Conservation (phyloP, 1,140 invertebrate genomes). For the Platorchestia sp. region DNA sequence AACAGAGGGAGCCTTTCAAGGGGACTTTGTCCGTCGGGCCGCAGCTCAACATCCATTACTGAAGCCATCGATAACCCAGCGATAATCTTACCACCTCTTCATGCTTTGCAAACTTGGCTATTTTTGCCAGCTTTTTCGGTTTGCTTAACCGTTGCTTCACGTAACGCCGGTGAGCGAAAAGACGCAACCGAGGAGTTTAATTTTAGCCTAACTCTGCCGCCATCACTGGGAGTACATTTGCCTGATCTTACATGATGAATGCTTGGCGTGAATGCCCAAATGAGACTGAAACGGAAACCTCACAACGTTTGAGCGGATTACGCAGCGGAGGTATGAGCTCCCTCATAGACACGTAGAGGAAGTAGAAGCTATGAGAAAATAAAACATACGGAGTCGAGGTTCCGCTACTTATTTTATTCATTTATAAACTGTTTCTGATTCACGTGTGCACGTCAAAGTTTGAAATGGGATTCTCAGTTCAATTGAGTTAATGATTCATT, state of each 20-base stretch:
- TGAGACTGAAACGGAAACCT: constrained; percentile 38
- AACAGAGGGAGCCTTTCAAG: constrained; percentile 55
- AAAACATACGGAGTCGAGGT: background rate
- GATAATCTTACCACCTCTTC: constrained; percentile 49
- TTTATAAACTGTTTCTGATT: background rate
- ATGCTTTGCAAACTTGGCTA: constrained; percentile 30
- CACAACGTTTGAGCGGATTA: background rate
- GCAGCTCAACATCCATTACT: constrained; percentile 28
- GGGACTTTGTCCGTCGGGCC: constrained; percentile 37
- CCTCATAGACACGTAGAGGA: background rate
- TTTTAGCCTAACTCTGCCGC: background rate
- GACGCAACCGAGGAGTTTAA: background rate
- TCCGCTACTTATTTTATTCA: background rate
- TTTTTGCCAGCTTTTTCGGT: constrained; percentile 13
- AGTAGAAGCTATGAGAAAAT: background rate
- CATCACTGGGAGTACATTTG: background rate
- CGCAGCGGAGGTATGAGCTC: background rate
- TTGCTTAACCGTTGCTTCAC: background rate
- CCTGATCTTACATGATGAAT: constrained; percentile 45
- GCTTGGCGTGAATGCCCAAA: constrained; percentile 39
- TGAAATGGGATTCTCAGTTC: background rate
- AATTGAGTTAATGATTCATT: too few species aligned
- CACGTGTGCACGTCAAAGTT: background rate
- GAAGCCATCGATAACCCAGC: constrained; percentile 47
- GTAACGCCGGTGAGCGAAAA: background rate